Percentiles rank a stretch among this genome's conserved stretches.
Evolutionary conservation across 1,140 invertebrate species (phyloP).

Genomic region (Zaprionus ghesquierei): DNA sequence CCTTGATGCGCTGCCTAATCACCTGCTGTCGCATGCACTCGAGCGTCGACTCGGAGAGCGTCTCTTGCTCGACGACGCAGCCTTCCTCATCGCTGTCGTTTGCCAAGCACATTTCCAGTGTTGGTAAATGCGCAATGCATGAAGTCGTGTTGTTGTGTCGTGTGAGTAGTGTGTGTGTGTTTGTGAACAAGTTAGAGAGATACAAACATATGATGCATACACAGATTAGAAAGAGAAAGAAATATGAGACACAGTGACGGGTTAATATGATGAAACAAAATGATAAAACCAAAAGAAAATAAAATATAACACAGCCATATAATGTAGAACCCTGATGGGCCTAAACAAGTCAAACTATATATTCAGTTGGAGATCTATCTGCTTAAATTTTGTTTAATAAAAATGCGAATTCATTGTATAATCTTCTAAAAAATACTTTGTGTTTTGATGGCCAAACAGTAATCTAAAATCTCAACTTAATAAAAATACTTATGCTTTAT

Average conservation of each 20-base stretch:
- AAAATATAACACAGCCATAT: slow-evolving; percentile 4
- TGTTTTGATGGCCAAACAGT: no score
- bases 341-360: no score
- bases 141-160: slow-evolving; percentile 31
- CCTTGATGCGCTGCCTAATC: slow-evolving; percentile 88
- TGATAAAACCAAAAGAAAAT: slow-evolving; percentile 35
- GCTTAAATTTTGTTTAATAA: not conserved
- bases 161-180: slow-evolving; percentile 34
- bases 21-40: slow-evolving; percentile 89
- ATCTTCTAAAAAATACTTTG: no score
- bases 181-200: slow-evolving; percentile 19
- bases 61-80: slow-evolving; percentile 49
- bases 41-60: slow-evolving; percentile 88
- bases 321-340: no score
- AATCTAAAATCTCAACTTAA: not conserved
- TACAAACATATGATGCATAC: slow-evolving; percentile 23
- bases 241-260: slow-evolving; percentile 38
- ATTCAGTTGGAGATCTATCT: not conserved
- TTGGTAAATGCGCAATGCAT: slow-evolving; percentile 28
- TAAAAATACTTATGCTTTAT: not conserved
- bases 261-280: slow-evolving; percentile 30
- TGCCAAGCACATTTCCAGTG: slow-evolving; percentile 37
- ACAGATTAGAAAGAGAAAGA: slow-evolving; percentile 55
- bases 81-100: slow-evolving; percentile 82
- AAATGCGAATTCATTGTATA: no score